Base-by-base conservation (phyloP, 2,113 vertebrate species). In the Caracal caracal region DNA sequence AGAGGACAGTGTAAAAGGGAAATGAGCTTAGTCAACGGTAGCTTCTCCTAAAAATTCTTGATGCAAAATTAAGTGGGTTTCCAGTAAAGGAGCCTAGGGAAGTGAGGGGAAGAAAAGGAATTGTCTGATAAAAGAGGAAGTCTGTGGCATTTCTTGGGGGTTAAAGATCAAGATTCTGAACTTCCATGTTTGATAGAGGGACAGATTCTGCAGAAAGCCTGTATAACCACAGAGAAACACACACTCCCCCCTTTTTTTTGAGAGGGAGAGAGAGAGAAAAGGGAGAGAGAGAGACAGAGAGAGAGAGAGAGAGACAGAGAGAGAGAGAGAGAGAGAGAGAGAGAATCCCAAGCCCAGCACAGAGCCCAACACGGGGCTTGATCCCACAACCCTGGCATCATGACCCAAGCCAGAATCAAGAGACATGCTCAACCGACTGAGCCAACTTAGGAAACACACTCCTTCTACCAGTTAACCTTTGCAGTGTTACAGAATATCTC, bases 41-140 rank as follows among this genome's bases (percentile, higher is more conserved):
- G 71, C n/a, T 61, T 81, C 76, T 97, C 17, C 71, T 90, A 82
- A 91, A 96, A 93, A 15, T 90, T 84, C 9, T 9, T 82, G 56
- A 49, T 80, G 30, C 10, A 86, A 89, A 96, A 90, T 91, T 79
- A 63, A 91, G 76, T 73, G 37, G 16, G 24, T 76, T 94, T 9
- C 37, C 12, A 26, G 4, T 71, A 33, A 43, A 85, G 30, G 22
- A 90, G 35, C 10, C 30, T 30, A 22, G 26, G 59, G 6, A 13
- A 43, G 6, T 17, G 35, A 35, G 19, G 71, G 28, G 59, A 88
- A 15, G n/a, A 35, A 85, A 89, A 37, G 20, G 10, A 24, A 15
- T 47, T 78, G 35, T 16, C 17, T 33, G 63, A 8, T 68, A 51
- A 73, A 68, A 49, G 15, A 56, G 22, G 35, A 71, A 53, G 12